Percentiles rank a stretch among this genome's conserved stretches.
Evolutionary conservation across 2,113 vertebrate genomes (phyloP).

Genomic region (Falco punctatus): DNA sequence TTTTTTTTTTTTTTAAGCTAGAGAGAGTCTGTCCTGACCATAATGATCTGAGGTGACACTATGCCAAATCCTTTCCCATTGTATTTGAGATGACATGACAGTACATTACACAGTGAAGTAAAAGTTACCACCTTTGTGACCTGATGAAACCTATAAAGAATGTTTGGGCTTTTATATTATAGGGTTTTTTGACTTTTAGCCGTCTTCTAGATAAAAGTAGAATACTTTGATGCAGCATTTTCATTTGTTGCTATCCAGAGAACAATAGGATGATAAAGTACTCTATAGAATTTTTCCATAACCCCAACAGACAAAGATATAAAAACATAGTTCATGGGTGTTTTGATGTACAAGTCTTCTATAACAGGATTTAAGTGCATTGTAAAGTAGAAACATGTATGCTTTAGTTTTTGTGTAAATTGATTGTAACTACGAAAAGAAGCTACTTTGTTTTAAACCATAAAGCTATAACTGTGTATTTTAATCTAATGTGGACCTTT

Average conservation of each 20-base stretch:
- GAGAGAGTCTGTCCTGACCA: background rate
- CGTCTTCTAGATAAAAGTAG: background rate
- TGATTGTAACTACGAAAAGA: background rate
- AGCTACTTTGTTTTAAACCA: background rate
- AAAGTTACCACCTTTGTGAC: background rate
- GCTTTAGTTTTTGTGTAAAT: background rate
- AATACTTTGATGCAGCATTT: background rate
- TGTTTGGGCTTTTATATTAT: background rate
- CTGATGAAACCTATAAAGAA: constrained; percentile 33
- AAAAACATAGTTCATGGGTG: background rate
- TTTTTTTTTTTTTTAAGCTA: background rate
- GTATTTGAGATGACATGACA: constrained; percentile 36
- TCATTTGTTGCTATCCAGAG: background rate
- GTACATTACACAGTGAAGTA: background rate
- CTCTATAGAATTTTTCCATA: background rate
- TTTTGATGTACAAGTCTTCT: background rate
- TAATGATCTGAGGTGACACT: constrained; percentile 34
- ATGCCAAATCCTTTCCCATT: constrained; percentile 28
- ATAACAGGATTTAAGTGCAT: background rate
- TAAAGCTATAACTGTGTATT: background rate
- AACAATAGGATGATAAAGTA: background rate
- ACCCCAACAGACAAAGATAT: background rate
- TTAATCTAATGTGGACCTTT: background rate
- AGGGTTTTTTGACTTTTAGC: background rate
- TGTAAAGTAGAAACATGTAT: background rate